A percentile compares a stretch with the other conserved stretches of the same genome.
Evolutionary conservation across 2,797 vertebrate genomes (phyloP).

Genomic region (Halcyon leucocephala): DNA sequence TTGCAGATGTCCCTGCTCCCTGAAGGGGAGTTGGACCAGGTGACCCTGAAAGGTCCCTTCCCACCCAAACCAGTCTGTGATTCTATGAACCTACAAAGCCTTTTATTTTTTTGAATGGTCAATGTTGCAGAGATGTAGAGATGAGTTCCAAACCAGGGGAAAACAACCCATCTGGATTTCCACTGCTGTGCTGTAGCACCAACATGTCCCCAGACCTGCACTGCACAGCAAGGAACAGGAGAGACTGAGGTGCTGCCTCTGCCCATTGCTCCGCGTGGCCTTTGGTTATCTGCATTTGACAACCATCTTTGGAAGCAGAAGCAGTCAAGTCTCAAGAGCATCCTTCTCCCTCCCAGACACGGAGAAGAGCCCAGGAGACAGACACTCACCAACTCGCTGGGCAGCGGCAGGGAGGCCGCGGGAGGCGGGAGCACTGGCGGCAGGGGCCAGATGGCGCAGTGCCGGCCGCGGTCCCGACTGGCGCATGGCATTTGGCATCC

Average conservation of each 20-base stretch:
- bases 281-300: accelerated
- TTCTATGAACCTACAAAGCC: background rate
- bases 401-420: slow-evolving; percentile 84
- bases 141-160: background rate
- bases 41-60: background rate
- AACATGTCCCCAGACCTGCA: background rate
- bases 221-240: background rate
- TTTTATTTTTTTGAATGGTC: background rate
- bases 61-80: background rate
- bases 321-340: background rate
- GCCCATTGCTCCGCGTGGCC: background rate
- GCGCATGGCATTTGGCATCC: slow-evolving; percentile 91
- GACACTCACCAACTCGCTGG: slow-evolving; percentile 85
- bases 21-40: background rate
- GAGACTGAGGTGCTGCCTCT: background rate
- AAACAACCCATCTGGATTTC: slow-evolving; percentile 29
- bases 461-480: slow-evolving; percentile 93
- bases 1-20: background rate
- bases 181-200: slow-evolving; percentile 21
- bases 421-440: slow-evolving; percentile 83
- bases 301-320: background rate
- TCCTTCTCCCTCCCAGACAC: background rate
- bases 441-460: slow-evolving; percentile 90
- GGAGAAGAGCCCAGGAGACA: background rate
- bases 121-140: slow-evolving; percentile 25